Conservation (phyloP, 2,797 vertebrate genomes). For the Botia kubotai region DNA sequence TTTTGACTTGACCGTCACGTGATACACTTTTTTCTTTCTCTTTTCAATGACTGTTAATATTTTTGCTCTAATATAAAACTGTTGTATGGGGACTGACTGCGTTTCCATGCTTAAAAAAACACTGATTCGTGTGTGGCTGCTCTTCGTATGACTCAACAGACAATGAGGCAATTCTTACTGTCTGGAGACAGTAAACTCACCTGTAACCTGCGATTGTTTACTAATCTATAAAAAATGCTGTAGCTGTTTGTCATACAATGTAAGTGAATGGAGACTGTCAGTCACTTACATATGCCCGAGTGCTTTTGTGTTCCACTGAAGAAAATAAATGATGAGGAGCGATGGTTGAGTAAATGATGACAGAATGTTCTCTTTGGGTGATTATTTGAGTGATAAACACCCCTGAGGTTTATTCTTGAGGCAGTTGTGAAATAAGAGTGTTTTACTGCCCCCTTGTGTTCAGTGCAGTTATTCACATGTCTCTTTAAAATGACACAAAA, state of each 20-base stretch:
- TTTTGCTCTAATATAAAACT: not conserved
- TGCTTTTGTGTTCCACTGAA: not conserved
- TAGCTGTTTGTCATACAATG: not conserved
- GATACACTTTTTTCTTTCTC: not conserved
- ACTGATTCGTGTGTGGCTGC: slow-evolving; percentile 36
- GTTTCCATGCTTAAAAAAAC: slow-evolving; percentile 41
- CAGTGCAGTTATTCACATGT: slow-evolving; percentile 18
- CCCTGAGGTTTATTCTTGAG: slow-evolving; percentile 14
- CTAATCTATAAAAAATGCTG: not conserved
- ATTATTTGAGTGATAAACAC: slow-evolving; percentile 17
- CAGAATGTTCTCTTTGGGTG: not conserved
- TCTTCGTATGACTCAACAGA: slow-evolving; percentile 58
- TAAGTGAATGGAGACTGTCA: not conserved
- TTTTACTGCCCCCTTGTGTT: slow-evolving; percentile 62
- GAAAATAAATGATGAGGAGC: not conserved
- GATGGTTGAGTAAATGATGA: not conserved
- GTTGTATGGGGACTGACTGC: slow-evolving; percentile 25
- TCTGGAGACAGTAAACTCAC: slow-evolving; percentile 55
- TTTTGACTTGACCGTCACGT: not conserved
- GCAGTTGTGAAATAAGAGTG: slow-evolving; percentile 33
- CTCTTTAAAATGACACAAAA: not conserved
- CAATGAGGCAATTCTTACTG: slow-evolving; percentile 49
- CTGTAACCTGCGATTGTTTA: not conserved
- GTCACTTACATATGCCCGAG: not conserved
- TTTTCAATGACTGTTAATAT: too few relatives aligned